phyloP scores from a whole-genome alignment of 2,113 vertebrate genomes.

The Hypomesus transpacificus region DNA sequence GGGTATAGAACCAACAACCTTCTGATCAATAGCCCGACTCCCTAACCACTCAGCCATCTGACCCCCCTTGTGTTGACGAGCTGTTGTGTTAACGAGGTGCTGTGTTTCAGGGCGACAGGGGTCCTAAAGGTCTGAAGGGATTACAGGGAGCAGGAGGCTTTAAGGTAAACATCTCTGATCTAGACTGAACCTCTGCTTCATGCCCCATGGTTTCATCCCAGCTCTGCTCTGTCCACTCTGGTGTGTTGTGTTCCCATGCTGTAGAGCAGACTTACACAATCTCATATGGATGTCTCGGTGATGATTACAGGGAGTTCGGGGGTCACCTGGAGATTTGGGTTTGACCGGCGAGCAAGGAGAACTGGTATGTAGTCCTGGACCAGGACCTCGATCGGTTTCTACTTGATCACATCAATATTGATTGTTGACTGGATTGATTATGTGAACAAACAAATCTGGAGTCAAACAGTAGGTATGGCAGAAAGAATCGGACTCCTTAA shows the following conservation, averaged over 20 bases:
- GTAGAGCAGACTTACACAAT: conserved; percentile 12
- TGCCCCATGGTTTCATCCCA: too few relatives aligned
- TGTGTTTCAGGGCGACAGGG: conserved; percentile 65
- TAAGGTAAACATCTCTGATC: conserved; percentile 60
- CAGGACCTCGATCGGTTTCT: not conserved
- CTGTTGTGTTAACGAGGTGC: conserved; percentile 24
- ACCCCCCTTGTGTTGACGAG: too few relatives aligned
- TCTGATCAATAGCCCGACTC: too few relatives aligned
- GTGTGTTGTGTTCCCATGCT: not conserved
- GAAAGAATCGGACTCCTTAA: too few relatives aligned
- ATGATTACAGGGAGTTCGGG: conserved; percentile 65
- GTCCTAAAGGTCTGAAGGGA: conserved; percentile 73
- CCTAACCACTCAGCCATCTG: too few relatives aligned
- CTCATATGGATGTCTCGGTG: conserved; percentile 34
- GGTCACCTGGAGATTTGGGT: conserved; percentile 64
- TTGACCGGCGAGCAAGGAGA: conserved; percentile 55
- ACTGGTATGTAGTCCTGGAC: conserved; percentile 57
- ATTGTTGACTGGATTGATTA: conserved; percentile 11
- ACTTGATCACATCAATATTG: not conserved
- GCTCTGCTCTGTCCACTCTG: conserved; percentile 8
- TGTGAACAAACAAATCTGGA: not conserved
- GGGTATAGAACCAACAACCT: too few relatives aligned
- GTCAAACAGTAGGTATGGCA: too few relatives aligned
- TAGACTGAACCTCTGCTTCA: not conserved
- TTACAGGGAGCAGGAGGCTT: conserved; percentile 70